Evolutionary conservation across 2,113 vertebrate genomes (phyloP).

Genomic region (Hippocampus barbouri): DNA sequence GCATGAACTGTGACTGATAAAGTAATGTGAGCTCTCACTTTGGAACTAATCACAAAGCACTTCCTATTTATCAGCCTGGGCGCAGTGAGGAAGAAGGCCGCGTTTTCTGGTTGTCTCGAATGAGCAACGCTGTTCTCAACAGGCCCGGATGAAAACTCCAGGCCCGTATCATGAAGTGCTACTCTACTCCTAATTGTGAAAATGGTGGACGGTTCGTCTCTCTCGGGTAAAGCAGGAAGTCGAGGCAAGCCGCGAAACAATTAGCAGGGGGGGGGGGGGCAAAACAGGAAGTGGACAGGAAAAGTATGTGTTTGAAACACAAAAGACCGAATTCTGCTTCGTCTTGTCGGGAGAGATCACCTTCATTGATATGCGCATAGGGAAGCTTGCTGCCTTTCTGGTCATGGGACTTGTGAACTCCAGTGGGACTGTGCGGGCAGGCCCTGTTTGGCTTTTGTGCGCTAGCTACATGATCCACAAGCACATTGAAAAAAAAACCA

Average conservation of each 20-base stretch:
- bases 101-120: constrained; percentile 43
- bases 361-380: constrained; percentile 7
- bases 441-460: not conserved
- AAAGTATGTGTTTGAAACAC: constrained; percentile 48
- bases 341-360: constrained; percentile 10
- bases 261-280: constrained; percentile 27
- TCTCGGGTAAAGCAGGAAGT: constrained; percentile 55
- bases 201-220: constrained; percentile 36
- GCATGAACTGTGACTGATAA: constrained; percentile 30
- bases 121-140: constrained; percentile 49
- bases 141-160: constrained; percentile 29
- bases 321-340: constrained; percentile 23
- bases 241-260: constrained; percentile 52
- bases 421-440: not conserved
- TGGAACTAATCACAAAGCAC: constrained; percentile 28
- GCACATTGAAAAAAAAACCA: not conserved
- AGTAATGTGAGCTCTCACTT: constrained; percentile 30
- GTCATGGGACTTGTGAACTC: constrained; percentile 20
- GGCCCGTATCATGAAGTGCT: constrained; percentile 28
- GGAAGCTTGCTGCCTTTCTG: constrained; percentile 7
- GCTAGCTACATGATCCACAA: not conserved
- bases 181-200: constrained; percentile 28
- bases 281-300: constrained; percentile 66
- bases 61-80: constrained; percentile 6
- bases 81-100: constrained; percentile 42